Base-by-base conservation (phyloP, 2,113 vertebrate species). In the Dicaeum eximium region DNA sequence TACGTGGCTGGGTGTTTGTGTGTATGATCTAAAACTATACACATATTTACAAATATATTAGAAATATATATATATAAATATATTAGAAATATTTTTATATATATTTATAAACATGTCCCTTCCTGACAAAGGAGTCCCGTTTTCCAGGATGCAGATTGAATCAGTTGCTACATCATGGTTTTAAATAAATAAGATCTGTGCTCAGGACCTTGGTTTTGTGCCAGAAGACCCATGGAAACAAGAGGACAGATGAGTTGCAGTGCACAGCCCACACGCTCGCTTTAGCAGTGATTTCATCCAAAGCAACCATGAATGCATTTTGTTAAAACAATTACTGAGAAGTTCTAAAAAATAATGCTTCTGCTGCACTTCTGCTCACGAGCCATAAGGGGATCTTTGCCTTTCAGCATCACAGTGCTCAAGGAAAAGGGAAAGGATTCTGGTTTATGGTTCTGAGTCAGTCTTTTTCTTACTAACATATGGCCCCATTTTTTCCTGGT, bases 381-480 rank as follows among this genome's bases (percentile, higher is more conserved):
- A 96, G 75, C 74, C 88, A 78, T 90, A 69, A 87, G 88, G 83
- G 80, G 81, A 69, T 91, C 90, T 96, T 95, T 90, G 90, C 95
- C 70, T 73, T 78, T 89, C 61, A 90, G 42, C 73, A 58, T 42
- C 80, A 75, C 87, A 67, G 77, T 12, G 75, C 82, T 90, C 65
- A 61, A 88, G 64, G 78, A 91, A 95, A 93, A 85, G 72, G 47
- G 64, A 86, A 66, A 53, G 25, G 72, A 83, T 71, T 85, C 82
- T 92, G 57, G 16, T 95, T 97, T 95, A 95, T 51, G 66, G 62
- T 57, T 93, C 91, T 91, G 79, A 96, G 85, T 97, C 94, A 91
- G 86, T 95, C 84, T 80, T 80, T 94, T 94, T 80, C 93, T 88
- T 86, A 50, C 82, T 91, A 97, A 96, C 97, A 97, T 96, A 93